These are phyloP conservation scores for Hassar affinis DNA, from an alignment of 2,113 vertebrate genomes.

Conservation along the genomic window DNA sequence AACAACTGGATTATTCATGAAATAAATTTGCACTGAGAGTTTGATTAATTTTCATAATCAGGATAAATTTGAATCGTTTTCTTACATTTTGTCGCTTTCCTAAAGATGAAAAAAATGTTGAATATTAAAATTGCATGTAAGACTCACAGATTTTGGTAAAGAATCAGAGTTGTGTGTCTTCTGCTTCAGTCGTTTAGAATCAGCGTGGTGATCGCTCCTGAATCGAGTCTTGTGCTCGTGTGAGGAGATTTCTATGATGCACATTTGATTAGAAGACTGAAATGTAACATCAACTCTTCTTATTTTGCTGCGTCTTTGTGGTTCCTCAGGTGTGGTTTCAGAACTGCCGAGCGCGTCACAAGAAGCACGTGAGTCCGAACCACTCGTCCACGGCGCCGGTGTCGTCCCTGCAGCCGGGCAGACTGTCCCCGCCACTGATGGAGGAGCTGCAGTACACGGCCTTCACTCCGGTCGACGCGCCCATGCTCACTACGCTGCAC, in stretches of 20 bases:
- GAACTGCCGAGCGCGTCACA: conserved; percentile 95
- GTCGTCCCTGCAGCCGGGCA: conserved; percentile 77
- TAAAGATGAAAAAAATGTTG: too few species aligned
- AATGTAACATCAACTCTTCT: too few species aligned
- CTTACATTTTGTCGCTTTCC: too few species aligned
- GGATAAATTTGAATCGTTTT: background rate
- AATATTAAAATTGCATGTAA: too few species aligned
- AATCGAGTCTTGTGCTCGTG: background rate
- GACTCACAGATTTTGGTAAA: background rate
- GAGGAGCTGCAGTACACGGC: conserved; percentile 91
- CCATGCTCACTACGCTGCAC: conserved; percentile 85
- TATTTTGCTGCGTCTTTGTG: background rate
- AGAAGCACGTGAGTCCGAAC: conserved; percentile 89
- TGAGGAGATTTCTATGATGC: background rate
- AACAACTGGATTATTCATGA: background rate
- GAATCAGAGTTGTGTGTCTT: background rate
- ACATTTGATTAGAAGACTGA: background rate
- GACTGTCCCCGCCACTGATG: conserved; percentile 84
- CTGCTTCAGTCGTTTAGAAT: background rate
- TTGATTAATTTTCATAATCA: background rate
- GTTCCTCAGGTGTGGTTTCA: conserved; percentile 92
- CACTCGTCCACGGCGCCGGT: conserved; percentile 75
- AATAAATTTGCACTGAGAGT: background rate
- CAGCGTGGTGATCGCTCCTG: background rate
- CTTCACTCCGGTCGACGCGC: conserved; percentile 83